These are phyloP conservation scores for Eupeodes luniger DNA, from an alignment of 2,888 invertebrate species.

Conservation along the genomic window DNA sequence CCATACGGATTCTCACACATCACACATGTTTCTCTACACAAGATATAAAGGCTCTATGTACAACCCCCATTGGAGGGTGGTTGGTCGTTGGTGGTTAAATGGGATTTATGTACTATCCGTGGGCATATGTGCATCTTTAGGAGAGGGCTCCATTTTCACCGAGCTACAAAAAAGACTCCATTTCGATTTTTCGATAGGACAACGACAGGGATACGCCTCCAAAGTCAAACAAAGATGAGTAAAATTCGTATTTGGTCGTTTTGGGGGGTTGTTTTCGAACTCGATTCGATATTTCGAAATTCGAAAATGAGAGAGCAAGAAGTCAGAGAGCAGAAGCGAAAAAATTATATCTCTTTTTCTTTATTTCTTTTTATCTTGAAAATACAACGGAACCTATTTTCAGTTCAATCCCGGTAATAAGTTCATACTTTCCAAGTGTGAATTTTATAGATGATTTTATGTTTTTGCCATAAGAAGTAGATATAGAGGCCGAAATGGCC, in stretches of 20 bases:
- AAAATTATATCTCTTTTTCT: slow-evolving; percentile 9
- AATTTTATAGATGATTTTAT: slow-evolving; percentile 71
- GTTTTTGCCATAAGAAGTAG: slow-evolving; percentile 29
- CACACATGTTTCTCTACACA: slow-evolving; percentile 83
- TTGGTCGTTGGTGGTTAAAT: slow-evolving; percentile 54
- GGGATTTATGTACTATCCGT: slow-evolving; percentile 68
- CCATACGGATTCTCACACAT: slow-evolving; percentile 84
- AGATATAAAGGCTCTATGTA: slow-evolving; percentile 73
- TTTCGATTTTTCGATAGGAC: slow-evolving; percentile 83
- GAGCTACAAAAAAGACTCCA: slow-evolving; percentile 79
- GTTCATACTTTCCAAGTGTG: slow-evolving; percentile 59
- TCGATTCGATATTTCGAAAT: slow-evolving; percentile 53
- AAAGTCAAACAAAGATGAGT: slow-evolving; percentile 11
- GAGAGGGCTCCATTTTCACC: slow-evolving; percentile 68
- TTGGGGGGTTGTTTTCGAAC: slow-evolving; percentile 47
- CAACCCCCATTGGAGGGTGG: slow-evolving; percentile 75
- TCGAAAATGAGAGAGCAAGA: slow-evolving; percentile 48
- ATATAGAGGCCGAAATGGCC: slow-evolving; percentile 55
- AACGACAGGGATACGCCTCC: slow-evolving; percentile 55
- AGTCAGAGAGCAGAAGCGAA: slow-evolving; percentile 45
- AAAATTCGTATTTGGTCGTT: slow-evolving; percentile 30
- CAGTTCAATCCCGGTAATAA: slow-evolving; percentile 37
- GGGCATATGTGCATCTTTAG: slow-evolving; percentile 81
- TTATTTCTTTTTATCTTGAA: background rate
- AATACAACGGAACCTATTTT: slow-evolving; percentile 6